These are phyloP conservation scores for Arrhopalites spinosus DNA, from an alignment of 2,888 invertebrate species.

Conservation along the genomic window DNA sequence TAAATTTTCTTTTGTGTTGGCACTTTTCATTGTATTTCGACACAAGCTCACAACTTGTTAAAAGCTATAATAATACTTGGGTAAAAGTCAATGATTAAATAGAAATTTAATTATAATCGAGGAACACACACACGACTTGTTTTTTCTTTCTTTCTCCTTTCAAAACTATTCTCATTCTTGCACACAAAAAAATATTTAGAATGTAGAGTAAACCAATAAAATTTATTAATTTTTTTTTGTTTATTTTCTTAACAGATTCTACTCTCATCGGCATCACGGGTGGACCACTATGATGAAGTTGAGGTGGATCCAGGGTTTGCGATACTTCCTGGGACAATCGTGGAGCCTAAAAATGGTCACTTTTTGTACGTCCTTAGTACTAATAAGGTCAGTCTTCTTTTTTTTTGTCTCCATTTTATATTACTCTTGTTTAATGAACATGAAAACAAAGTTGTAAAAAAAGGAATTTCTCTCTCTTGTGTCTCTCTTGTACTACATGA, in stretches of 20 bases:
- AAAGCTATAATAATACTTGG: neutral
- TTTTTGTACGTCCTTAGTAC: constrained; percentile 83
- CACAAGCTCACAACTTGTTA: neutral
- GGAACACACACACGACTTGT: neutral
- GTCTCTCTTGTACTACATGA: neutral
- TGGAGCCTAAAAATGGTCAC: constrained; percentile 77
- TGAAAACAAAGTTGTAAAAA: neutral
- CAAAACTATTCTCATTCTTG: neutral
- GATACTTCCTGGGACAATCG: constrained; percentile 83
- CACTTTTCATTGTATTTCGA: neutral
- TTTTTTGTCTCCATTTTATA: too few species aligned
- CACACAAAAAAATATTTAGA: too few species aligned
- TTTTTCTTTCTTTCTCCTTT: neutral
- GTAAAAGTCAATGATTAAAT: neutral
- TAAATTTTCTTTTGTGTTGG: neutral
- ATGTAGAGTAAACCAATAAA: too few species aligned
- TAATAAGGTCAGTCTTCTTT: too few species aligned
- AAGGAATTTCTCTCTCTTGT: neutral
- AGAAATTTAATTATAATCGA: neutral
- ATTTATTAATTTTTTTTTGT: neutral
- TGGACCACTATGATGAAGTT: constrained; percentile 85
- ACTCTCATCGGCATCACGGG: constrained; percentile 69
- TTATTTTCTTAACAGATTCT: constrained; percentile 66
- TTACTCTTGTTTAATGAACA: too few species aligned
- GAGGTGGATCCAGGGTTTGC: constrained; percentile 77